Base-by-base conservation (phyloP, 1,140 invertebrate species). In the Drosophila sp. region DNA sequence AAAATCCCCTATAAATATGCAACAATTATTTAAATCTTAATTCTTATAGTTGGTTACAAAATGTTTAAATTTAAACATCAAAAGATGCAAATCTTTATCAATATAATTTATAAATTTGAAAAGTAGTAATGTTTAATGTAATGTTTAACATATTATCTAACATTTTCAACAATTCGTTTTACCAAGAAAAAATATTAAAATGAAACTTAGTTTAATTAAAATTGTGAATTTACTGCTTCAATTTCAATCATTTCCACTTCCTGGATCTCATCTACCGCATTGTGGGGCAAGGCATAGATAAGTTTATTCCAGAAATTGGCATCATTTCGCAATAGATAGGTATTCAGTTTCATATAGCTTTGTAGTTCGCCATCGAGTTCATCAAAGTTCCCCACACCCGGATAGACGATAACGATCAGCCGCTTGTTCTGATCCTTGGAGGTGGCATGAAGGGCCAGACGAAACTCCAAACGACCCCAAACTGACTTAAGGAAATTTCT, bases 391-490 rank as follows among this genome's bases (percentile, higher is more conserved):
- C n/a, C n/a, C 17, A 47, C 41, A 3, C n/a, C 41, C 32, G 32
- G 32, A 5, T 33, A 33, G 5, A 33, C 32, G 32, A 33, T 33
- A 5, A 33, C 32, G 5, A 33, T 33, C 5, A 33, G 32, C 32
- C 32, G 32, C 32, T 33, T 33, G 5, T 33, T 33, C 32, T 33
- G 32, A 41, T 41, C 40, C n/a, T 41, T 41, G 40, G 40, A 41
- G 7, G 40, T 41, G 11, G 40, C 40, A n/a, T 41, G 40, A n/a
- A 41, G 8, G 0, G 55, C 55, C 55, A 17, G 4, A 4, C 55
- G 55, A 32, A 56, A 56, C 11, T 56, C 55, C 30, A 56, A 33
- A 17, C 55, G 55, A 32, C 55, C 55, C 55, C 55, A 56, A 3
- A 32, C n/a, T 1, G 55, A 56, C 10, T 30, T 56, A 1, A 56